phyloP scores from a whole-genome alignment of 2,797 vertebrate genomes.

The Percopsis omiscomaycus region DNA sequence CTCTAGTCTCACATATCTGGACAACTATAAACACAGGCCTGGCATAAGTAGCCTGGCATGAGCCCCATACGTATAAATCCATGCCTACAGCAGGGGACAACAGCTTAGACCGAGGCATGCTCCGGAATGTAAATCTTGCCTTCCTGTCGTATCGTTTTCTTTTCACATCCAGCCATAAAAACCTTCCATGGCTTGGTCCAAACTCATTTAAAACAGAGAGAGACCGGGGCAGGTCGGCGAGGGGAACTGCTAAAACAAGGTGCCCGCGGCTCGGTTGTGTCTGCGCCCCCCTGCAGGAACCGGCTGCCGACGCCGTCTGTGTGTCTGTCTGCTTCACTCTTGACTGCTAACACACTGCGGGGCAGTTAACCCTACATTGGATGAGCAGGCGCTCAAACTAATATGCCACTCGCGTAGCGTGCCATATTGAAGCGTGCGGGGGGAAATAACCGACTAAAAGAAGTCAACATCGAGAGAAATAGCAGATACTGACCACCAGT shows the following conservation, averaged over 20 bases:
- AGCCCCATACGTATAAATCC: constrained; percentile 62
- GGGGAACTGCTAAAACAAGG: constrained; percentile 54
- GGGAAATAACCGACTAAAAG: constrained; percentile 7
- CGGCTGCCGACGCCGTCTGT: constrained; percentile 20
- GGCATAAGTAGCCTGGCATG: constrained; percentile 55
- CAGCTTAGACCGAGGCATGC: constrained; percentile 39
- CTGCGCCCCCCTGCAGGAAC: constrained; percentile 49
- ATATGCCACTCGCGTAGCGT: constrained; percentile 20
- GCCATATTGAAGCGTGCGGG: constrained; percentile 23
- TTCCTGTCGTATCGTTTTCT: constrained; percentile 30
- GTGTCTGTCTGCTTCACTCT: constrained; percentile 31
- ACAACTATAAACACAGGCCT: constrained; percentile 60
- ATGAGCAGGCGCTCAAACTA: constrained; percentile 10
- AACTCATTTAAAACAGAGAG: constrained; percentile 37
- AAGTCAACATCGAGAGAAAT: constrained; percentile 43
- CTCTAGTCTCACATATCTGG: constrained; percentile 52
- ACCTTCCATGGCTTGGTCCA: constrained; percentile 31
- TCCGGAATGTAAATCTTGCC: constrained; percentile 51
- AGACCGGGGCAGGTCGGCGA: constrained; percentile 30
- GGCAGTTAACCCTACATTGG: constrained; percentile 18
- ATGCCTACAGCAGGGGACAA: constrained; percentile 46
- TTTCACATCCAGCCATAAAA: constrained; percentile 61
- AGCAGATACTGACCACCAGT: constrained; percentile 22
- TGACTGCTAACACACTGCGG: constrained; percentile 45
- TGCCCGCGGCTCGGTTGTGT: constrained; percentile 43